These are phyloP conservation scores for Heliocidaris erythrogramma DNA, from an alignment of 35 echinoderm and acorn worm species.

Conservation along the genomic window DNA sequence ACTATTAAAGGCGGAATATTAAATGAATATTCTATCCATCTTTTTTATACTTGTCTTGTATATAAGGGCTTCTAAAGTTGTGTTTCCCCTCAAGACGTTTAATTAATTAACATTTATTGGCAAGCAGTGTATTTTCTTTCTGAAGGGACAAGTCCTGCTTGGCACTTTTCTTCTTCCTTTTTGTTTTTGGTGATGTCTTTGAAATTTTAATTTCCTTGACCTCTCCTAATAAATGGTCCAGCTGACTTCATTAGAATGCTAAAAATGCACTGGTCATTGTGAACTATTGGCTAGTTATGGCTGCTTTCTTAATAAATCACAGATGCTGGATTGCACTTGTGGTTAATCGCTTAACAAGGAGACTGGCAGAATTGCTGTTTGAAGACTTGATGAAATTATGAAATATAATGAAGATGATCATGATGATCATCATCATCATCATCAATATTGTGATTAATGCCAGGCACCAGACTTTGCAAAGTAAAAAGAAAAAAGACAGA, in stretches of 20 bases:
- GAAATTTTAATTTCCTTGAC: neutral
- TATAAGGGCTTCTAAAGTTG: neutral
- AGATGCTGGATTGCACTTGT: neutral
- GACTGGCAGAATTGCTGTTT: neutral
- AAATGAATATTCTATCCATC: too few species aligned
- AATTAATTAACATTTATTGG: neutral
- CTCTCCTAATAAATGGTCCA: neutral
- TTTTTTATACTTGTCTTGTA: too few species aligned
- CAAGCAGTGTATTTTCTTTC: neutral
- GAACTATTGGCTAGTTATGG: neutral
- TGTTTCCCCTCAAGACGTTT: neutral
- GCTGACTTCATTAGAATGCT: neutral
- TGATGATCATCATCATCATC: neutral
- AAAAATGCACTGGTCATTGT: neutral
- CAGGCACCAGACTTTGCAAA: too few species aligned
- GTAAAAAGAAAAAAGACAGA: too few species aligned
- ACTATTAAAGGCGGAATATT: too few species aligned
- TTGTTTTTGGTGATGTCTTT: neutral
- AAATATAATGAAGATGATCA: neutral
- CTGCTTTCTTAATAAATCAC: conserved; percentile 10
- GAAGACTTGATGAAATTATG: neutral
- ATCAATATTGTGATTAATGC: too few species aligned
- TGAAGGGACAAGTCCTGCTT: neutral
- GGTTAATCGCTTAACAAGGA: neutral
- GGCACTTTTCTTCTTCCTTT: neutral